Base-by-base conservation (phyloP, 2,113 vertebrate species). In the Thymallus thymallus region DNA sequence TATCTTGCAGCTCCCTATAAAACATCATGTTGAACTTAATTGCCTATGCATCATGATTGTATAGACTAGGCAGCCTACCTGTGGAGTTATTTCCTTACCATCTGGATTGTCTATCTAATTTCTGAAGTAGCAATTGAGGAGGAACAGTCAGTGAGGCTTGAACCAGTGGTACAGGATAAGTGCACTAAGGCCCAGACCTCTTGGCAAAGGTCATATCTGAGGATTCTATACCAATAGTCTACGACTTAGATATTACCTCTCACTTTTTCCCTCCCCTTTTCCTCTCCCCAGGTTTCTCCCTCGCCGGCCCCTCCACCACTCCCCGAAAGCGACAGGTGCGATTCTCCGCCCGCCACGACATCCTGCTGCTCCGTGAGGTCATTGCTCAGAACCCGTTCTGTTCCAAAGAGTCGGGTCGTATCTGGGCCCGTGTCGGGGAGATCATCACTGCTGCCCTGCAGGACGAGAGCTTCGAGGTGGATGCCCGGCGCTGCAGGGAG, bases 381-480 rank as follows among this genome's bases (percentile, higher is more conserved):
- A 91, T 94, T 20, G 87, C 86, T 41, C 92, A 92, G 85, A 94
- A 94, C 77, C 93, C 93, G 0, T 94, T 93, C 45, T 84, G 83
- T 74, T 91, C 90, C 26, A 93, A 93, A 79, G 93, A 94, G 75
- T 87, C 92, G 63, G 91, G 92, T 76, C 82, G 91, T 46, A 86
- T 91, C 68, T 94, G 93, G 93, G 92, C 90, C 26, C 84, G 88
- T 0, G 91, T 94, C 32, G 93, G 91, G 0, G 93, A 93, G 85
- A 92, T 92, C 35, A 91, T 94, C 75, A 93, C 88, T 3, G 78
- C 87, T 0, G 88, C 91, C 6, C 89, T 93, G 56, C 89, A 91
- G 69, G 90, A 92, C 20, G 93, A 94, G 80, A 92, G 81, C 80
- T 94, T 94, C 74, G 93, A 94, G 84, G 93, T 94, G 87, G 93